Conservation (phyloP, 2,797 vertebrate species). For the Thamnophis elegans region DNA sequence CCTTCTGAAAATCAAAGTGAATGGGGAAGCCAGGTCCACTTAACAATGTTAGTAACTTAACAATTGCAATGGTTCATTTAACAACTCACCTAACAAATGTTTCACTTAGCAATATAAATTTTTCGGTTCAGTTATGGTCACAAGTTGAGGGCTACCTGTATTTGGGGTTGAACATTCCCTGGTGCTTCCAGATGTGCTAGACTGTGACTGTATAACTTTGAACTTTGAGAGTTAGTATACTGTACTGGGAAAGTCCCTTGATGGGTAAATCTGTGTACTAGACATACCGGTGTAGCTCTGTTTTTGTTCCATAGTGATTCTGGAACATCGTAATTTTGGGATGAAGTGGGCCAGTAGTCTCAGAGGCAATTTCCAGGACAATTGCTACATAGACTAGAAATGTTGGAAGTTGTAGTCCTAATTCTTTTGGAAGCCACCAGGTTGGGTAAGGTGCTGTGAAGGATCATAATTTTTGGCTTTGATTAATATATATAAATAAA, state of each 20-base stretch:
- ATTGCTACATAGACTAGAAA: not conserved
- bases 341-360: not conserved
- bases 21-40: not conserved
- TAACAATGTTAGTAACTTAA: not conserved
- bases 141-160: not conserved
- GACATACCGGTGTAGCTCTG: not conserved
- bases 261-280: not conserved
- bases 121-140: not conserved
- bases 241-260: not conserved
- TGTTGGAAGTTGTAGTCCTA: not conserved
- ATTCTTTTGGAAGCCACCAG: not conserved
- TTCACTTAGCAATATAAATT: not conserved
- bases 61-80: not conserved
- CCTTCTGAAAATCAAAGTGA: not conserved
- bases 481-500: not conserved
- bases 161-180: not conserved
- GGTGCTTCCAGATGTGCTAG: not conserved
- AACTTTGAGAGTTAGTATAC: not conserved
- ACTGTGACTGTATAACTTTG: not conserved
- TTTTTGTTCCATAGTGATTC: not conserved
- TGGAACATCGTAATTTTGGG: not conserved
- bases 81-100: not conserved
- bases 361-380: not conserved
- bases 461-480: not conserved
- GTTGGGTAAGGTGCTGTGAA: not conserved